Conservation (phyloP, 2,888 invertebrate genomes). For the Acleris cristana region DNA sequence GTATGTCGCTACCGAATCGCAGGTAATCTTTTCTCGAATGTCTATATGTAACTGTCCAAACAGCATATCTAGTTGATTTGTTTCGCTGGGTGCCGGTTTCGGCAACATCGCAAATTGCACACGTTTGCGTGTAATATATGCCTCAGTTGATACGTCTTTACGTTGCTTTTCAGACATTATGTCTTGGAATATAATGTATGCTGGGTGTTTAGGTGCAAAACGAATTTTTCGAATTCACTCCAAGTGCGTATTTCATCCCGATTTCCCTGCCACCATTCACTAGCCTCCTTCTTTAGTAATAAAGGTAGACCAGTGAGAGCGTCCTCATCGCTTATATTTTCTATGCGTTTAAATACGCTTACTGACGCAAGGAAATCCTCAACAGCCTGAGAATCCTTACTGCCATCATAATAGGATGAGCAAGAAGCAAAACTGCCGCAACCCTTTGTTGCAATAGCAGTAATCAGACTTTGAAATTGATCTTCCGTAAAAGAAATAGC, state of each 20-base stretch:
- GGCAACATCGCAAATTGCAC: background rate
- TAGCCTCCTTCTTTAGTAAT: constrained; percentile 1
- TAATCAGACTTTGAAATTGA: background rate
- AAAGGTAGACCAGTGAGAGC: background rate
- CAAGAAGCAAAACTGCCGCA: constrained; percentile 1
- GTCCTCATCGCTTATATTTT: background rate
- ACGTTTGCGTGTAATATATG: background rate
- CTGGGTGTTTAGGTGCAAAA: background rate
- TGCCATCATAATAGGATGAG: constrained; percentile 1
- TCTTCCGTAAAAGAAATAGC: too few species aligned
- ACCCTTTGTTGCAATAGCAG: constrained; percentile 3
- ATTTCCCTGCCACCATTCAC: background rate
- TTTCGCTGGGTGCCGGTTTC: background rate
- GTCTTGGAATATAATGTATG: background rate
- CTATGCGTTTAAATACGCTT: background rate
- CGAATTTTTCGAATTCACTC: constrained; percentile 1
- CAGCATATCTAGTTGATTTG: constrained; percentile 8
- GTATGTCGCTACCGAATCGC: background rate
- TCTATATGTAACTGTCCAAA: constrained; percentile 4
- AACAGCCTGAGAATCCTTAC: background rate
- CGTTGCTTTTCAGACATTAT: background rate
- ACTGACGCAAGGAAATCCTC: background rate
- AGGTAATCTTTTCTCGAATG: constrained; percentile 9
- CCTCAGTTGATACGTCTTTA: background rate
- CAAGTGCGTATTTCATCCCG: background rate